Conservation (phyloP, 1,140 invertebrate species). For the Rhagoletis zephyria region DNA sequence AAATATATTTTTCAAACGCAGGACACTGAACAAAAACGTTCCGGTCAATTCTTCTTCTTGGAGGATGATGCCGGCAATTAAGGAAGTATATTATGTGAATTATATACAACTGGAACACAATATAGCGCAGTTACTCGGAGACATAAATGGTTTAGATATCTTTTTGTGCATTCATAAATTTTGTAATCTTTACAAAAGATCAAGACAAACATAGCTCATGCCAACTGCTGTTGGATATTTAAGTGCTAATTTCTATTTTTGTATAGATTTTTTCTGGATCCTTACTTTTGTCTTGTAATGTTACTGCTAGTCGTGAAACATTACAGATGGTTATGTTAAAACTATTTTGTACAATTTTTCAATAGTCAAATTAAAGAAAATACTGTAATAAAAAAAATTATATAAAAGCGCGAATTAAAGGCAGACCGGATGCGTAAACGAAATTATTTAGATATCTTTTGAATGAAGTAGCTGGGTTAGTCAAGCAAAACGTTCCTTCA, state of each 20-base stretch:
- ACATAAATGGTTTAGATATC: constrained; percentile 1
- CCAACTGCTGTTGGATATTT: neutral
- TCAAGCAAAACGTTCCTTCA: neutral
- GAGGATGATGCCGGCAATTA: constrained; percentile 80
- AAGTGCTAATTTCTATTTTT: constrained; percentile 38
- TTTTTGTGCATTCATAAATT: constrained; percentile 18
- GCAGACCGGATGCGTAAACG: constrained; percentile 1
- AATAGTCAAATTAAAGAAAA: constrained; percentile 59
- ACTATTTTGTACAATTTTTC: constrained; percentile 60
- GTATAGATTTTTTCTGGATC: constrained; percentile 7
- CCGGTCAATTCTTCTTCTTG: constrained; percentile 98
- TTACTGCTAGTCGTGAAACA: neutral
- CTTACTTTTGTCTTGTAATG: constrained; percentile 1
- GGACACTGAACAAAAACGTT: constrained; percentile 96
- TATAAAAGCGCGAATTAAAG: constrained; percentile 26
- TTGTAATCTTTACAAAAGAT: constrained; percentile 16
- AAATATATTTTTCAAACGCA: constrained; percentile 74
- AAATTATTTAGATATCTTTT: neutral
- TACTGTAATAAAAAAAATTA: constrained; percentile 70
- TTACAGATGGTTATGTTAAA: constrained; percentile 14
- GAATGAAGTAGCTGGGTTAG: neutral
- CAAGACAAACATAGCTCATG: constrained; percentile 23
- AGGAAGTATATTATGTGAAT: neutral
- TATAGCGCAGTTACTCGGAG: neutral
- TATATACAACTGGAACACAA: neutral